Evolutionary conservation across 2,113 vertebrate species (phyloP), one percentile per base, ranked within the genome.

Genomic region (Stigmatopora nigra): DNA sequence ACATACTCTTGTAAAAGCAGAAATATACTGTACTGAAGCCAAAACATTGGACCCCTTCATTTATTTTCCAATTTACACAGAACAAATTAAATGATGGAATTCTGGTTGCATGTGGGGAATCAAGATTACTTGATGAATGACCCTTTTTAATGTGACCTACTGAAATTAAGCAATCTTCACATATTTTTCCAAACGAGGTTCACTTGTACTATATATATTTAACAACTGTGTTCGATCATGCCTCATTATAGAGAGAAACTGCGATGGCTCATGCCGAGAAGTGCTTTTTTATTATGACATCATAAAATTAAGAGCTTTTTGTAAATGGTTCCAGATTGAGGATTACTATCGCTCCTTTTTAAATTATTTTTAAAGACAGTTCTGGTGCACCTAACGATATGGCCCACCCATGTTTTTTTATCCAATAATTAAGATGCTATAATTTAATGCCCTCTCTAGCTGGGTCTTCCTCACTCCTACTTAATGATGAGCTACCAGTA

Each of bases 401-500:
- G 51, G 20, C 20, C 20, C 13, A 19, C 13, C 5, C 22, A 56
- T 22, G 1, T 41, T 1, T 41, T 8, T 64, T 55, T 63, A 41
- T 31, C 13, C 6, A 61, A 6, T 51, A 12, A 35, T 8, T 46
- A 17, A 72, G 47, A 61, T 51, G 31, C 8, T 15, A 36, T 44
- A 14, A 51, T 45, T 25, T 11, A 53, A 13, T 60, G n/a, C 36
- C 1, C 59, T 16, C 25, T 61, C 72, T 86, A 99, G 96, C 91
- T 99, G 44, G 96, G 96, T 11, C 92, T 99, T 69, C 94, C 93
- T 14, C 93, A 97, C 82, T 96, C 95, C 61, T 99, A 98, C 59
- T 84, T 96, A 69, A 93, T 98, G 90, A 90, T 98, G 91, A 98
- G 95, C 81, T 98, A 95, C 63, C 95, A 98, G 86, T 96, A 96